Conservation (phyloP, 2,888 invertebrate genomes). For the Plebejus anna region DNA sequence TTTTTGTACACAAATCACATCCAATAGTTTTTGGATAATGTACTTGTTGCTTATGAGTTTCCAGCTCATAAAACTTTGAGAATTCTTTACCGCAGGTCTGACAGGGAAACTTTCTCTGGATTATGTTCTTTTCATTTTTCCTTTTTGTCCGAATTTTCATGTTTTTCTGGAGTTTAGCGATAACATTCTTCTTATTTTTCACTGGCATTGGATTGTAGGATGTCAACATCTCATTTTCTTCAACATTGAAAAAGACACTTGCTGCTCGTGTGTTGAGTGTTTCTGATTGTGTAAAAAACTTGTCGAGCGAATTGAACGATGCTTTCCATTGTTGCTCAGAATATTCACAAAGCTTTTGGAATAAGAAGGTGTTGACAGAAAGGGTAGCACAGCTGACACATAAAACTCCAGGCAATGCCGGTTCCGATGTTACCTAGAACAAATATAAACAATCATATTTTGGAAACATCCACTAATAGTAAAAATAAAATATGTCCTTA, state of each 20-base stretch:
- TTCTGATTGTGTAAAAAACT: constrained; percentile 46
- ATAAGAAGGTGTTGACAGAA: constrained; percentile 53
- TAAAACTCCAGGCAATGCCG: constrained; percentile 52
- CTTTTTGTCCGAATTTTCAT: constrained; percentile 46
- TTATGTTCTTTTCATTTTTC: constrained; percentile 41
- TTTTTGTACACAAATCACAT: constrained; percentile 57
- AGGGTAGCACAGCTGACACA: constrained; percentile 55
- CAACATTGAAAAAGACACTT: constrained; percentile 51
- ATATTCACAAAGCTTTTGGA: constrained; percentile 51
- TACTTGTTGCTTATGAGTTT: constrained; percentile 54
- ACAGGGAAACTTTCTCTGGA: constrained; percentile 50
- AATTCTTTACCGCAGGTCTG: constrained; percentile 56
- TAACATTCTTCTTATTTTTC: constrained; percentile 47
- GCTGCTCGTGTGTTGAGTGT: constrained; percentile 43
- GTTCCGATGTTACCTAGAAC: constrained; percentile 50
- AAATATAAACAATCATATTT: neutral
- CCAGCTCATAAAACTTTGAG: constrained; percentile 44
- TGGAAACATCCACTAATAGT: neutral
- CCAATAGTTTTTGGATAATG: constrained; percentile 57
- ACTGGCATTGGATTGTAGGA: constrained; percentile 45
- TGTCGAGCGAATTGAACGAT: constrained; percentile 44
- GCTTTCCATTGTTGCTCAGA: constrained; percentile 53
- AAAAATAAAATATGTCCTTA: neutral
- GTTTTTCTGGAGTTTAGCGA: constrained; percentile 50
- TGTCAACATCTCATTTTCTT: constrained; percentile 50